phyloP scores from a whole-genome alignment of 1,140 invertebrate genomes.

The Calosoma granatense region DNA sequence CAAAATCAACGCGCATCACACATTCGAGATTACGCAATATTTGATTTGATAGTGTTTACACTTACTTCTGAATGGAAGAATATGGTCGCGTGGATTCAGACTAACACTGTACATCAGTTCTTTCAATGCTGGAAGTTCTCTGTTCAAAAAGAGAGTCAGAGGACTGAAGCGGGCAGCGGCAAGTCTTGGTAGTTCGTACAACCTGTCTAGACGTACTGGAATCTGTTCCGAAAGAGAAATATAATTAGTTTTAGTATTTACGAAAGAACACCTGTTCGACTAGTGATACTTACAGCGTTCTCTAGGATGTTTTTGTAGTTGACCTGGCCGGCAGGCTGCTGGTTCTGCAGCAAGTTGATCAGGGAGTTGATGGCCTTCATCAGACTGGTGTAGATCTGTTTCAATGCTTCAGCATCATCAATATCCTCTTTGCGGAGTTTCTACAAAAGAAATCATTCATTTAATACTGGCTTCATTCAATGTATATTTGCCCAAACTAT shows the following conservation, averaged over 20 bases:
- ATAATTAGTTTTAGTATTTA: neutral
- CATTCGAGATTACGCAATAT: neutral
- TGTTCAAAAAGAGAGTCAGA: slow-evolving; percentile 44
- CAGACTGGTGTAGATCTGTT: slow-evolving; percentile 41
- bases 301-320: neutral
- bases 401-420: slow-evolving; percentile 42
- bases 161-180: slow-evolving; percentile 42
- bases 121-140: slow-evolving; percentile 34
- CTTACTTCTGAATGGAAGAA: slow-evolving; percentile 42
- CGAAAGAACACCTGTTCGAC: too few relatives aligned
- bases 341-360: slow-evolving; percentile 25
- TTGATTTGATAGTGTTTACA: slow-evolving; percentile 1
- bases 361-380: slow-evolving; percentile 38
- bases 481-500: too few relatives aligned
- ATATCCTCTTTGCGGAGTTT: slow-evolving; percentile 39
- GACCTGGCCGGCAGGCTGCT: slow-evolving; percentile 8
- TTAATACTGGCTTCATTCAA: too few relatives aligned
- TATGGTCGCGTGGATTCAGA: slow-evolving; percentile 37
- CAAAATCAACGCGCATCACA: too few relatives aligned
- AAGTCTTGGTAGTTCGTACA: slow-evolving; percentile 37
- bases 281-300: neutral
- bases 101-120: slow-evolving; percentile 26
- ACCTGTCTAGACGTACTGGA: slow-evolving; percentile 31
- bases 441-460: slow-evolving; percentile 22
- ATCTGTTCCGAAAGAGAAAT: slow-evolving; percentile 18